Evolutionary conservation across 2,113 vertebrate species (phyloP).

Genomic region (Fukomys damarensis): DNA sequence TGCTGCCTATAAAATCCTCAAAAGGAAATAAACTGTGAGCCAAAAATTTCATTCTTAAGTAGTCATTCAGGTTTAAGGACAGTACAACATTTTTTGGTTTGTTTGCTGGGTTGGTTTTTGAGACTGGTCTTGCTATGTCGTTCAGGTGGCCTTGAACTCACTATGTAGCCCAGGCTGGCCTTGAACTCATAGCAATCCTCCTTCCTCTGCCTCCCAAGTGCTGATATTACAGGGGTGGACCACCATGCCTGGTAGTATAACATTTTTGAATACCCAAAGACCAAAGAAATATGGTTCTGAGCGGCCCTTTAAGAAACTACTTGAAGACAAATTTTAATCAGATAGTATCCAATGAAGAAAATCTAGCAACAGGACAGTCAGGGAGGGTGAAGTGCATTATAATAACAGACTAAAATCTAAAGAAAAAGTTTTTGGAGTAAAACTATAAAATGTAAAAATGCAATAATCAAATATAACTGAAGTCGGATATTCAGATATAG

Average conservation of each 20-base stretch:
- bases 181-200: too few species aligned
- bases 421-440: not conserved
- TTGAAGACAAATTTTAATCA: conserved; percentile 13
- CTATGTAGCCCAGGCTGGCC: too few species aligned
- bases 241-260: not conserved
- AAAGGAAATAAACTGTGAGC: not conserved
- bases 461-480: not conserved
- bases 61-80: not conserved
- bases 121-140: not conserved
- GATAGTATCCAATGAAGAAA: not conserved
- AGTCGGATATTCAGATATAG: not conserved
- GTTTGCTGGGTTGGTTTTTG: not conserved
- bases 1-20: not conserved
- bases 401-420: conserved; percentile 9
- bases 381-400: not conserved
- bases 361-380: not conserved
- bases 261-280: not conserved
- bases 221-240: not conserved
- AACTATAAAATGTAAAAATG: not conserved
- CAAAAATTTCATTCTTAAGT: not conserved
- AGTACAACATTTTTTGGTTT: not conserved
- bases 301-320: not conserved
- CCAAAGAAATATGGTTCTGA: not conserved
- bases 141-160: not conserved
- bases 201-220: not conserved